Percentiles rank a stretch among this genome's conserved stretches.
phyloP scores from a whole-genome alignment of 1,140 invertebrate genomes.

The Anoplolepis gracilipes region DNA sequence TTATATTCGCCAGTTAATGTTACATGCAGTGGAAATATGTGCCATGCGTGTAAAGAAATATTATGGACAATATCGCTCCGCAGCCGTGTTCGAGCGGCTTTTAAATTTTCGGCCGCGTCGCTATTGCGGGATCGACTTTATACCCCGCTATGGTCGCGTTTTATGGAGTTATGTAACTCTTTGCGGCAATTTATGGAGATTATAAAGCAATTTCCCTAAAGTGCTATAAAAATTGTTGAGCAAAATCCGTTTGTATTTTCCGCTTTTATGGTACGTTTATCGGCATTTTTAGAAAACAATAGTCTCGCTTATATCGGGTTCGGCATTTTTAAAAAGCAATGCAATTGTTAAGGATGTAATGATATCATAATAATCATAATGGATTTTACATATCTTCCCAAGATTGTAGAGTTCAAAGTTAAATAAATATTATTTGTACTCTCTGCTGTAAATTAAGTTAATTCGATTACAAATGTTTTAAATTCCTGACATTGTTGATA shows the following conservation, averaged over 20 bases:
- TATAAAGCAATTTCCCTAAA: conserved; percentile 37
- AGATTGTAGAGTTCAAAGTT: not conserved
- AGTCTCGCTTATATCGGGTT: no score
- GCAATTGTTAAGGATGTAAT: no score
- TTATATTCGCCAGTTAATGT: not conserved
- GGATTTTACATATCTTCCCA: not conserved
- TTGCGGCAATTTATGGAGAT: conserved; percentile 39
- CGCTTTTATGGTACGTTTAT: conserved; percentile 6
- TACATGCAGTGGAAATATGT: not conserved
- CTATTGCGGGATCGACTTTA: conserved; percentile 18
- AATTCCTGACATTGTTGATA: not conserved
- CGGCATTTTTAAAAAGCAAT: no score
- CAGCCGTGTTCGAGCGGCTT: not conserved
- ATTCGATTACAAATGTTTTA: no score
- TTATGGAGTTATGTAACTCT: conserved; percentile 40
- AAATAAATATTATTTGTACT: not conserved
- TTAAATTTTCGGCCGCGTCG: conserved; percentile 27
- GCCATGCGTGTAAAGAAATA: not conserved
- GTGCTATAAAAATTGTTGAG: conserved; percentile 28
- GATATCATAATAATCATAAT: not conserved
- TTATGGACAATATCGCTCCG: not conserved
- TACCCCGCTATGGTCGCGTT: conserved; percentile 5
- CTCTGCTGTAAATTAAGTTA: not conserved
- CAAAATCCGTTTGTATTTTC: not conserved
- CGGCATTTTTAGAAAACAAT: not conserved